A percentile compares a stretch with the other conserved stretches of the same genome.
Evolutionary conservation across 2,113 vertebrate genomes (phyloP).

Genomic region (Nibea coibor): DNA sequence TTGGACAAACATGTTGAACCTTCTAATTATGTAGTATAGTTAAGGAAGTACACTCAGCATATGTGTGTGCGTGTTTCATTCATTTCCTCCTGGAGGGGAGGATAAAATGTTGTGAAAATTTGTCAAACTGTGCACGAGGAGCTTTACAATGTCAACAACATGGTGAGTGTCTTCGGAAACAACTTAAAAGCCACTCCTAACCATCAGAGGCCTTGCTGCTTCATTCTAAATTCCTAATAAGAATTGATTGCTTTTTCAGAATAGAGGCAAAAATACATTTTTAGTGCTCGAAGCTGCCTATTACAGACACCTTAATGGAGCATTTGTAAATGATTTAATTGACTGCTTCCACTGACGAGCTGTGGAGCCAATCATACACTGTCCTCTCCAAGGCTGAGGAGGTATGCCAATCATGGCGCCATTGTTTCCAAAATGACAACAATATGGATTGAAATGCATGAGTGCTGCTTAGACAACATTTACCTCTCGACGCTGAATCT

Average conservation of each 20-base stretch:
- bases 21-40: constrained; percentile 82
- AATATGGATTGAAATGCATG: constrained; percentile 65
- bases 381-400: constrained; percentile 61
- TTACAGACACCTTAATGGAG: constrained; percentile 64
- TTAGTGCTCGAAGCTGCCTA: constrained; percentile 40
- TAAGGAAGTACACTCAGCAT: constrained; percentile 72
- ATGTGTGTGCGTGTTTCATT: constrained; percentile 61
- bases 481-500: constrained; percentile 63
- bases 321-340: constrained; percentile 73
- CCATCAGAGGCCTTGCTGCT: constrained; percentile 36
- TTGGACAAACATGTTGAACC: constrained; percentile 80
- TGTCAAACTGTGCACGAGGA: constrained; percentile 46
- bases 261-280: constrained; percentile 49
- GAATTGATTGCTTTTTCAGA: constrained; percentile 39
- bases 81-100: constrained; percentile 54
- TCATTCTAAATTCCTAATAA: constrained; percentile 40
- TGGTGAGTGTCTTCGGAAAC: constrained; percentile 33
- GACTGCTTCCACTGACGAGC: constrained; percentile 47
- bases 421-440: constrained; percentile 76
- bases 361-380: constrained; percentile 42
- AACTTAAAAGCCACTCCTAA: constrained; percentile 38
- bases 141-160: constrained; percentile 65
- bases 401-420: constrained; percentile 64
- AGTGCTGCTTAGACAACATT: constrained; percentile 72
- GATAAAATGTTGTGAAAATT: constrained; percentile 68